Evolutionary conservation across 2,113 vertebrate species (phyloP), one percentile per base, ranked within the genome.

Genomic region (Urocitellus parryii): DNA sequence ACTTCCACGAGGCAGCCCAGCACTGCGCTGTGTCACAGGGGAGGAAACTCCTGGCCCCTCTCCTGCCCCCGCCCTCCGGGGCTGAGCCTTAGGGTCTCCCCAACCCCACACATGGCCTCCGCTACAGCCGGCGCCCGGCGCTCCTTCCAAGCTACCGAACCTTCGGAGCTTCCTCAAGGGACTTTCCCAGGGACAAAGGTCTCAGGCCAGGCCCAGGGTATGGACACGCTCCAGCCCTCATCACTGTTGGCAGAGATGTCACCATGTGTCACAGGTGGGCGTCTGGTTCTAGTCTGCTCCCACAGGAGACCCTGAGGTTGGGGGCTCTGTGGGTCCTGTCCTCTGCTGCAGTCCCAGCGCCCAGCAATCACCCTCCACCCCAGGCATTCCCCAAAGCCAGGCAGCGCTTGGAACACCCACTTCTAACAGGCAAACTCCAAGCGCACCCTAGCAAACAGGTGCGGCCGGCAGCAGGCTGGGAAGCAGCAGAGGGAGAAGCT

Each of bases 81-180:
- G 58, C 87, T 3, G 2, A 73, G n/a, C 8, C 16, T 29, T 48
- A 20, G 8, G 83, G 76, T 87, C 24, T 10, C 58, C 68, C 27
- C 22, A 65, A 61, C 45, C 7, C 82, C 14, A 22, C 25, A 9
- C 7, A 53, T 8, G 25, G 56, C 37, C 34, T 67, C 61, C 8
- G 11, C 22, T 27, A 18, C 1, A 4, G 39, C 80, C 11, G 20
- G 29, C 24, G 42, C 61, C 83, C 45, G 13, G 34, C 20, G 37
- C 48, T 56, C 18, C 37, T 94, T 87, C 39, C 32, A 32, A 72
- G 76, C 34, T 67, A 37, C 34, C 74, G n/a, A 53, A 2, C 58
- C 58, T 78, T 81, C 22, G 94, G 45, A 73, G 65, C 67, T 65
- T 90, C 74, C 73, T 58, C 63, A 70, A 72, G 88, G 85, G 92